Evolutionary conservation across 1,140 invertebrate genomes (phyloP), one percentile per base, ranked within the genome.

Genomic region (Polypedilum pembai): DNA sequence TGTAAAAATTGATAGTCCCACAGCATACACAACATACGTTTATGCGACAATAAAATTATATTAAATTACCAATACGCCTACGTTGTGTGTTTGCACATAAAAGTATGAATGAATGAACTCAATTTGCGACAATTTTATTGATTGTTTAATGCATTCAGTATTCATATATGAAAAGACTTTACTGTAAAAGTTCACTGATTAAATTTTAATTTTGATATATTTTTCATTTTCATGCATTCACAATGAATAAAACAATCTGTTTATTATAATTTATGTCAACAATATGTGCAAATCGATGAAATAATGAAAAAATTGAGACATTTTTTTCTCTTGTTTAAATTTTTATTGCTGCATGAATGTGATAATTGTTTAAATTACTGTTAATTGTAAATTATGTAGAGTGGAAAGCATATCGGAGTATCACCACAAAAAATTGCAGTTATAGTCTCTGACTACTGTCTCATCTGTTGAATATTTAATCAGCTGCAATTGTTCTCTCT

Each of bases 301-400:
- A 56, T 56, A n/a, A n/a, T 45, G 10, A 33, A 33, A 33, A 33
- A 12, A n/a, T 15, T 56, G 45, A n/a, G 12, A 15, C 45, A n/a
- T n/a, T 56, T 56, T 56, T 56, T 56, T 12, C n/a, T 56, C 45
- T 12, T 45, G 45, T 56, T 15, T 4, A n/a, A n/a, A 56, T n/a
- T 56, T 56, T n/a, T 12, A 69, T 69, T 69, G 65, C 18, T 69
- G 65, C 65, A 33, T 5, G n/a, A 69, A 69, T 69, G 65, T 69
- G 65, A 69, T 69, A 21, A 69, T 69, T 20, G 65, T 69, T 69
- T 69, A 69, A 69, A 69, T 69, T 69, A 69, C 65, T 69, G 65
- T 69, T 69, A 20, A 69, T 20, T 69, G 65, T 69, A 69, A 69
- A 69, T 56, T 56, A 56, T 56, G 45, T 56, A 56, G 45, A 56